A percentile compares a stretch with the other conserved stretches of the same genome.
Conservation (phyloP, 2,888 invertebrate species). For the Nymphalis polychloros region DNA sequence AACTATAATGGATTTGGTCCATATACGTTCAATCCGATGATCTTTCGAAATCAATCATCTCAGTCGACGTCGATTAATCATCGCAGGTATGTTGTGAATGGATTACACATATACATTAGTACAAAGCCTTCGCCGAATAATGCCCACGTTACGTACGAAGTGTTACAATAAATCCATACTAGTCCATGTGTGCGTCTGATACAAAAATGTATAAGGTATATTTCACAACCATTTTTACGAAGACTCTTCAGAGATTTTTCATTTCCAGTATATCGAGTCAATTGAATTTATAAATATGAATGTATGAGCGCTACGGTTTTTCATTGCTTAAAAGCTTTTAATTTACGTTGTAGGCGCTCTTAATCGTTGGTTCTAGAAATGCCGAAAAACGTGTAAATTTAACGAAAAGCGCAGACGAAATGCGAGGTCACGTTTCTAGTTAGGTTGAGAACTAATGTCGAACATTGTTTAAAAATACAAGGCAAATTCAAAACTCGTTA, state of each 20-base stretch:
- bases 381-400: constrained; percentile 16
- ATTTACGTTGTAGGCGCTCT: constrained; percentile 2
- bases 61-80: constrained; percentile 35
- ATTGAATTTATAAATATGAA: constrained; percentile 21
- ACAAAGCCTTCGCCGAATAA: constrained; percentile 23
- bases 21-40: constrained; percentile 30
- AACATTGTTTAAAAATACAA: constrained; percentile 8
- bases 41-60: constrained; percentile 35
- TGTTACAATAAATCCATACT: constrained; percentile 22
- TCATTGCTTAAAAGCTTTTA: constrained; percentile 8
- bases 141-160: constrained; percentile 16
- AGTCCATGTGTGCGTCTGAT: constrained; percentile 8
- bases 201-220: constrained; percentile 10
- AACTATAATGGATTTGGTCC: constrained; percentile 7
- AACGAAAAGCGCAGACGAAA: constrained; percentile 18
- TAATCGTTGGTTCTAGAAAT: constrained; percentile 14
- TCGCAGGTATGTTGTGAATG: constrained; percentile 35
- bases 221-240: constrained; percentile 5
- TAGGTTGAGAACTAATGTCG: constrained; percentile 17
- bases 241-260: constrained; percentile 11
- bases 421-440: constrained; percentile 26
- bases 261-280: constrained; percentile 12
- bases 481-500: constrained; percentile 1
- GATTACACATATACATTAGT: constrained; percentile 27
- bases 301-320: constrained; percentile 2